A percentile compares a stretch with the other conserved stretches of the same genome.
These are phyloP conservation scores for Limnephilus marmoratus DNA, from an alignment of 2,888 invertebrate genomes.

Conservation along the genomic window DNA sequence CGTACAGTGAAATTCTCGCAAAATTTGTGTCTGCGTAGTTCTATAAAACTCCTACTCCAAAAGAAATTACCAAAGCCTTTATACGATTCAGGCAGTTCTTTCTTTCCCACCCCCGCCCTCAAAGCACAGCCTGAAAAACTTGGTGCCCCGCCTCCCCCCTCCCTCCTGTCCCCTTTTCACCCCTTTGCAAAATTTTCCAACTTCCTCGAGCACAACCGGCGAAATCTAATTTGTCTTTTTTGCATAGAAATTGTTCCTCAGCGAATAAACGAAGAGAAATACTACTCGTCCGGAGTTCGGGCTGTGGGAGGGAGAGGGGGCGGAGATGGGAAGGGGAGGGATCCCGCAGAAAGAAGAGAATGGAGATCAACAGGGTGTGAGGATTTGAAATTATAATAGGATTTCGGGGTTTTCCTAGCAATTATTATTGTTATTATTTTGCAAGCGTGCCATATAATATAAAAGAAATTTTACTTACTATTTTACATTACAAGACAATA, in stretches of 20 bases:
- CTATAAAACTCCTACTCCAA: too few relatives aligned
- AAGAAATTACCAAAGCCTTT: background rate
- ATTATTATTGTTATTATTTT: background rate
- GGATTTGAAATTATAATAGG: background rate
- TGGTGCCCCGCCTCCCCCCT: constrained; percentile 9
- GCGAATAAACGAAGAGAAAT: constrained; percentile 51
- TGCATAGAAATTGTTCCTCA: constrained; percentile 49
- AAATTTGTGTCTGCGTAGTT: too few relatives aligned
- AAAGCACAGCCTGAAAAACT: constrained; percentile 39
- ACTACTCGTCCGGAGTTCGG: constrained; percentile 29
- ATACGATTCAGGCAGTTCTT: constrained; percentile 22
- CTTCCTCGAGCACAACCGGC: constrained; percentile 45
- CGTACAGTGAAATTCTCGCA: too few relatives aligned
- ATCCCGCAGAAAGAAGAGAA: background rate
- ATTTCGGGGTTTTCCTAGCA: background rate
- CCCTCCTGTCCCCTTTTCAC: background rate
- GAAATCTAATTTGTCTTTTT: constrained; percentile 57
- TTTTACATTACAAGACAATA: background rate
- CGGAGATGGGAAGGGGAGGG: background rate
- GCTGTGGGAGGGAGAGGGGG: background rate
- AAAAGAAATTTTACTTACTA: background rate
- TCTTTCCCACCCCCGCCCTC: background rate
- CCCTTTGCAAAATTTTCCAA: constrained; percentile 22
- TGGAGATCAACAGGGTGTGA: constrained; percentile 37
- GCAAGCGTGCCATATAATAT: background rate